Base-by-base conservation (phyloP, 2,888 invertebrate species). In the Scelioninae gen. 1 region DNA sequence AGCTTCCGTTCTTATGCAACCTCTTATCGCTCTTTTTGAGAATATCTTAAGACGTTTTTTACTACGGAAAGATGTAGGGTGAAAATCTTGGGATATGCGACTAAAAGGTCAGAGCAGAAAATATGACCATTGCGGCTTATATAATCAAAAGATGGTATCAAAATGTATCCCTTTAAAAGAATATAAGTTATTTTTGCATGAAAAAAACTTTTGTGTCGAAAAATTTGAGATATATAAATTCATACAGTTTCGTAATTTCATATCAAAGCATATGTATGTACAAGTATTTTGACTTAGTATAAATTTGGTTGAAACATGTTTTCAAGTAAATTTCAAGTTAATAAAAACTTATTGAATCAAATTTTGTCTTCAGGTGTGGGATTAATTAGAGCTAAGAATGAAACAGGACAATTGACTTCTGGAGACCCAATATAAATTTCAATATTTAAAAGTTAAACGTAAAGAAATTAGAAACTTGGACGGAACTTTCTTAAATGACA, bases 361-460 rank as follows among this genome's bases (percentile, higher is more conserved):
- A 51, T 15, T 51, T 51, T 15, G 62, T 11, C 43, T 53, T 53
- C 40, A 31, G 11, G 45, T 6, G 8, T 10, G 45, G 29, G 55
- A 68, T 56, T 55, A 55, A 68, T 68, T 68, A 29, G 11, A 60
- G 60, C 60, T 51, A 40, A 31, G 31, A 43, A 43, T 53, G 23
- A 23, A 53, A 15, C 31, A 13, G 53, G 15, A 3, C 38, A 38
- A 60, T 51, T 43, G 51, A 53, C 62, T 16, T 62, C 53, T 11
- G 23, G 13, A 34, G 13, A 38, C 63, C 47, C 10, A 40, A 75
- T 76, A 66, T 66, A 63, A 71, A 71, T 72, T 79, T 79, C 51
- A 49, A 65, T 72, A 53, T 72, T 72, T 72, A 66, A 72, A 79
- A 79, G 71, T 79, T 65, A 79, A 79, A 72, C 43, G 40, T 71